A percentile compares a stretch with the other conserved stretches of the same genome.
phyloP scores from a whole-genome alignment of 2,888 invertebrate genomes.

The Pollenia angustigena region DNA sequence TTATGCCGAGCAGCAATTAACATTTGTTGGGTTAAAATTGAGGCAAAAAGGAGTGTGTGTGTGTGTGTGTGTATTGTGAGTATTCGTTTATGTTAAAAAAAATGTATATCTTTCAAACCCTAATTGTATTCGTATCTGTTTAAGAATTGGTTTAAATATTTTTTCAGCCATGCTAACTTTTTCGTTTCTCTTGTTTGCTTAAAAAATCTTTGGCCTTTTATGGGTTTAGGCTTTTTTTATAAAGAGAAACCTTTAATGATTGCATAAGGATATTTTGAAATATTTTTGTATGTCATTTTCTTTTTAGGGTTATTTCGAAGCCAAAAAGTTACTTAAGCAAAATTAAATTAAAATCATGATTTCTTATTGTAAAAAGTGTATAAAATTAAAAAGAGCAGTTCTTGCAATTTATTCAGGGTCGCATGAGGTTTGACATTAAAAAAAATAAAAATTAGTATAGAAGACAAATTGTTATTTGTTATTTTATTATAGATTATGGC shows the following conservation, averaged over 20 bases:
- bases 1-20: conserved; percentile 32
- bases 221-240: neutral
- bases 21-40: conserved; percentile 10
- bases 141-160: too few relatives aligned
- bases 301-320: conserved; percentile 4
- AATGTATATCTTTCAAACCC: too few relatives aligned
- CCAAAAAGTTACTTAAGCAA: neutral
- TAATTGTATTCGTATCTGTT: too few relatives aligned
- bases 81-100: neutral
- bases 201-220: neutral
- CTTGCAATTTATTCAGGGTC: neutral
- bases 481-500: neutral
- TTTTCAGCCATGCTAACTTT: neutral
- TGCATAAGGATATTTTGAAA: neutral
- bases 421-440: neutral
- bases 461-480: neutral
- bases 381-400: neutral
- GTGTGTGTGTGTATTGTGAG: neutral
- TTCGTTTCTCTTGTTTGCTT: neutral
- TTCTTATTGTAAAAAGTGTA: neutral
- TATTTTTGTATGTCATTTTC: neutral
- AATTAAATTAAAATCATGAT: neutral
- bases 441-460: neutral
- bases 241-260: neutral
- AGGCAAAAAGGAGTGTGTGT: conserved; percentile 4